Base-by-base conservation (phyloP, 2,797 vertebrate species). In the Schizothorax lantsangensis region DNA sequence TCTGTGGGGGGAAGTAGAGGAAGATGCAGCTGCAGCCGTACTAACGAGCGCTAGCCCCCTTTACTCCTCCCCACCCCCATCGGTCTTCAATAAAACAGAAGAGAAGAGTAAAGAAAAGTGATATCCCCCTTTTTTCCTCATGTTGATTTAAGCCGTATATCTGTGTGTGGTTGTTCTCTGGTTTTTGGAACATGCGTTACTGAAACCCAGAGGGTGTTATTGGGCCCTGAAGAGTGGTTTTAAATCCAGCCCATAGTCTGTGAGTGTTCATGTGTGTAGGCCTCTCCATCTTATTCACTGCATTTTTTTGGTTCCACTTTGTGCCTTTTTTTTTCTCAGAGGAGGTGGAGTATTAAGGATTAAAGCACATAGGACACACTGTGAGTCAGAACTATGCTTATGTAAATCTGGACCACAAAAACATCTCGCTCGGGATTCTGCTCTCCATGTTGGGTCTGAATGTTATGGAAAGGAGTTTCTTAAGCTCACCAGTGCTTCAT, bases 161-260 rank as follows among this genome's bases (percentile, higher is more conserved):
- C 69, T 82, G 38, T 85, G 52, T 80, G 79, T 89, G 78, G 68
- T 68, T 84, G 40, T 71, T 88, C 72, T 86, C 23, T 62, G 73
- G 54, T 72, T 64, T 85, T 85, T 81, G 62, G 69, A 85, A 79
- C 52, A 80, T 86, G 84, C 17, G 23, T 84, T 79, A 77, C 45
- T 90, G 57, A 64, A 83, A 85, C 54, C 84, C 88, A 88, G 38
- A 77, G 83, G 75, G 82, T 77, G 69, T 87, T 78, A n/a, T 89
- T 88, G 12, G 52, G 77, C 49, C 52, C 52, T 73, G 26, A 57
- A 33, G 66, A 85, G 84, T 23, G 12, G 66, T 72, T 69, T 79
- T 57, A 54, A 71, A 79, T 84, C 15, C 84, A 8, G 74, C 83
- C 75, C 69, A 68, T 68, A 74, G 75, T 77, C 72, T 38, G 17